Base-by-base conservation (phyloP, 2,797 vertebrate genomes). In the Melanotaenia maccullochi region DNA sequence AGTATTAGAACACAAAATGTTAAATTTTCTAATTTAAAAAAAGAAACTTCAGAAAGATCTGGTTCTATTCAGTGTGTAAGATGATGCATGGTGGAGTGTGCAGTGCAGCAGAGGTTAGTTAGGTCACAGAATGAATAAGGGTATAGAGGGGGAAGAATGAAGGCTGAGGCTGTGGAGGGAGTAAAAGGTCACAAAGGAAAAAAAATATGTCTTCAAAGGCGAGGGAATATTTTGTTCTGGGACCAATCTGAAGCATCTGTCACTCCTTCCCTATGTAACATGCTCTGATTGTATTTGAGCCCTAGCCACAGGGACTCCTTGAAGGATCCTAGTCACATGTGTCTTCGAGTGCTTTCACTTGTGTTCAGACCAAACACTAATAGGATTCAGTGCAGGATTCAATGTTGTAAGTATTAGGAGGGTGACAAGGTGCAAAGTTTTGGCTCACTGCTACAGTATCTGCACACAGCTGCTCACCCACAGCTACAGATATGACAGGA, bases 211-310 rank as follows among this genome's bases (percentile, higher is more conserved):
- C 65, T 86, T 79, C 55, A 78, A 77, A 85, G 76, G 56, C 62
- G 51, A 4, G 36, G 60, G 58, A 80, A 69, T 75, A 75, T 78
- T 80, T 72, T 77, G 49, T 73, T 88, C 79, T 89, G 82, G 75
- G 70, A 83, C 72, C 82, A 87, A 74, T 89, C 80, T 71, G 32
- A 73, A 65, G 60, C 76, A 88, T 88, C 81, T 86, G 85, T 76
- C 78, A 71, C 71, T 82, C 36, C 71, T 86, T 86, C 85, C 74
- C 81, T 73, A 54, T 75, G 70, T 49, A 72, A 72, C 64, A 28
- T 79, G 60, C 76, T 79, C 58, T 63, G 60, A 60, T 75, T 76
- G 76, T 24, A 59, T 40, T 49, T 22, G 36, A 71, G 47, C 61
- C 51, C 9, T 14, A 9, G 59, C 42, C 28, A 47, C 44, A 11